phyloP scores from a whole-genome alignment of 2,113 vertebrate species.

The Amazona guildingii region DNA sequence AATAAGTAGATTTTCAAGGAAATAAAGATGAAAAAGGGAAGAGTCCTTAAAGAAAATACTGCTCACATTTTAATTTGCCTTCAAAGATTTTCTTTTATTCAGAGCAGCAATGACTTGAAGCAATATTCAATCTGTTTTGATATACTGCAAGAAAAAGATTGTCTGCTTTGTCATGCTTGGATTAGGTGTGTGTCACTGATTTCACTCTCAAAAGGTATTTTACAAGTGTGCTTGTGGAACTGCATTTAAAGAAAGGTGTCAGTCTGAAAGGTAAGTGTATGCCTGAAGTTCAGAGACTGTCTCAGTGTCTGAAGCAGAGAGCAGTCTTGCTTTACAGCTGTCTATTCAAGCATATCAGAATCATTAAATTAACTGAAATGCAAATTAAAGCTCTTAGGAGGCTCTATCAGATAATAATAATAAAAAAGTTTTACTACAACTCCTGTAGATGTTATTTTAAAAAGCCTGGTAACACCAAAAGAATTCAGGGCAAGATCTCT shows the following conservation, averaged over 20 bases:
- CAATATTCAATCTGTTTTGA: neutral
- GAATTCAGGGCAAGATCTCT: too few species aligned
- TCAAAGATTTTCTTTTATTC: neutral
- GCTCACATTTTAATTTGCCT: neutral
- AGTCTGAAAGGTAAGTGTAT: neutral
- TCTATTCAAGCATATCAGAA: too few species aligned
- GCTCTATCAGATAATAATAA: too few species aligned
- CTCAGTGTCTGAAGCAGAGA: neutral
- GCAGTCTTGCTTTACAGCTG: neutral
- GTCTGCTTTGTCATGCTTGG: neutral
- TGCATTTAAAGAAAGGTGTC: neutral
- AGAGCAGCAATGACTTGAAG: neutral
- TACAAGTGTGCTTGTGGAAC: neutral
- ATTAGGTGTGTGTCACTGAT: neutral
- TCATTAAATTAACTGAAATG: too few species aligned
- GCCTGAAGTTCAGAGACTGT: neutral
- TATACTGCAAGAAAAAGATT: neutral
- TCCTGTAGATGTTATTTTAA: too few species aligned
- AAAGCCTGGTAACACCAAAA: too few species aligned
- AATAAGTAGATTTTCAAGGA: neutral
- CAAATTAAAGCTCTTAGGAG: too few species aligned
- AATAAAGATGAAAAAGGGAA: neutral
- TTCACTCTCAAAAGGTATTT: neutral
- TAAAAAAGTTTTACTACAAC: too few species aligned
- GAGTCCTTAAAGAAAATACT: neutral